These are phyloP conservation scores for Chunga burmeisteri DNA, from an alignment of 2,113 vertebrate genomes.

Conservation along the genomic window DNA sequence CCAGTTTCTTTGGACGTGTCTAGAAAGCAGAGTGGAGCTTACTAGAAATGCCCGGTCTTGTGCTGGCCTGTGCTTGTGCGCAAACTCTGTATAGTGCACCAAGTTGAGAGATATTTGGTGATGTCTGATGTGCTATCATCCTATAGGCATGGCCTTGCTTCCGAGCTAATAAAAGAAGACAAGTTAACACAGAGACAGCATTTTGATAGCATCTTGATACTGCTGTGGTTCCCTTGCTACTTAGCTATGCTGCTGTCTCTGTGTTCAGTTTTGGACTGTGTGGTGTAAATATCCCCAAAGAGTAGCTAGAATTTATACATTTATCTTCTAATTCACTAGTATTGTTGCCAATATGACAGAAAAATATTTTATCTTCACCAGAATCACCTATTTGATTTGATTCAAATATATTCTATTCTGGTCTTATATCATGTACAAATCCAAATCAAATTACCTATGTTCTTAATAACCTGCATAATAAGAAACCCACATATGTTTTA, in stretches of 20 bases:
- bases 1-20: neutral
- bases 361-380: neutral
- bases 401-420: neutral
- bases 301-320: neutral
- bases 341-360: neutral
- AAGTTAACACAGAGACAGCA: neutral
- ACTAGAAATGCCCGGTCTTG: neutral
- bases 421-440: neutral
- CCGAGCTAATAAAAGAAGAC: neutral
- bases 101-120: neutral
- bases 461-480: neutral
- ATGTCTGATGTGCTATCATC: neutral
- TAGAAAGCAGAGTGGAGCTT: neutral
- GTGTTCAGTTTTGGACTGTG: neutral
- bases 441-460: neutral
- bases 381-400: neutral
- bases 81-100: neutral
- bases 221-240: neutral
- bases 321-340: neutral
- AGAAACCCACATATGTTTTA: neutral
- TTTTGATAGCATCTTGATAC: neutral
- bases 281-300: neutral
- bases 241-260: neutral
- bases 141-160: neutral
- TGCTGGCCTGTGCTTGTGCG: neutral